Evolutionary conservation across 2,113 vertebrate genomes (phyloP).

Genomic region (Lamprotornis superbus): DNA sequence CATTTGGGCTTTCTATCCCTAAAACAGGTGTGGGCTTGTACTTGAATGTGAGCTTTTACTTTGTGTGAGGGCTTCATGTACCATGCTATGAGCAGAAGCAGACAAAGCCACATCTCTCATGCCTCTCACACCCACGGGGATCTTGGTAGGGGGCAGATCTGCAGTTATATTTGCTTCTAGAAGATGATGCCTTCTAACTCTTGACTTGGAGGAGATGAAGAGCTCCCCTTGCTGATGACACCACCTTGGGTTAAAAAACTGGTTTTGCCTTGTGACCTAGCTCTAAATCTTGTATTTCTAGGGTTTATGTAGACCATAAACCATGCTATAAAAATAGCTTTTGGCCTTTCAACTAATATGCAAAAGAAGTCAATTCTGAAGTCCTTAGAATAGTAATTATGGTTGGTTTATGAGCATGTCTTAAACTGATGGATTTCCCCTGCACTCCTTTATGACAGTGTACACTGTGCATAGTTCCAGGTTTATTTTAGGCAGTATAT

Average conservation of each 20-base stretch:
- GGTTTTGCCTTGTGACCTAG: not conserved
- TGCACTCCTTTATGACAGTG: not conserved
- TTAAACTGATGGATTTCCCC: not conserved
- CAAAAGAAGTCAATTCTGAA: not conserved
- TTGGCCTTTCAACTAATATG: not conserved
- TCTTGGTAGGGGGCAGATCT: not conserved
- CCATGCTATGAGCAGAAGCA: not conserved
- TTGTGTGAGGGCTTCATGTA: not conserved
- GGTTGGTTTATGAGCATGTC: not conserved
- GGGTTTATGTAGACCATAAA: not conserved
- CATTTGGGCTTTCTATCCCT: not conserved
- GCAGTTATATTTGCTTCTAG: not conserved
- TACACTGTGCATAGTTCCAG: not conserved
- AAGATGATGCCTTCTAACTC: not conserved
- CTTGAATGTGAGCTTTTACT: not conserved
- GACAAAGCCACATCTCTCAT: not conserved
- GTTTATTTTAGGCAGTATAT: not conserved
- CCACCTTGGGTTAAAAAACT: not conserved
- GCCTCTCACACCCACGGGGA: not conserved
- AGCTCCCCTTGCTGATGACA: not conserved
- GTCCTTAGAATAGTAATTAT: not conserved
- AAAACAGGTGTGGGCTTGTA: not conserved
- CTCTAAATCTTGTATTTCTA: not conserved
- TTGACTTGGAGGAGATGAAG: not conserved
- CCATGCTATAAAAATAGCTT: not conserved